Evolutionary conservation across 2,797 vertebrate genomes (phyloP), one percentile per base, ranked within the genome.

Genomic region (Spea hammondii): DNA sequence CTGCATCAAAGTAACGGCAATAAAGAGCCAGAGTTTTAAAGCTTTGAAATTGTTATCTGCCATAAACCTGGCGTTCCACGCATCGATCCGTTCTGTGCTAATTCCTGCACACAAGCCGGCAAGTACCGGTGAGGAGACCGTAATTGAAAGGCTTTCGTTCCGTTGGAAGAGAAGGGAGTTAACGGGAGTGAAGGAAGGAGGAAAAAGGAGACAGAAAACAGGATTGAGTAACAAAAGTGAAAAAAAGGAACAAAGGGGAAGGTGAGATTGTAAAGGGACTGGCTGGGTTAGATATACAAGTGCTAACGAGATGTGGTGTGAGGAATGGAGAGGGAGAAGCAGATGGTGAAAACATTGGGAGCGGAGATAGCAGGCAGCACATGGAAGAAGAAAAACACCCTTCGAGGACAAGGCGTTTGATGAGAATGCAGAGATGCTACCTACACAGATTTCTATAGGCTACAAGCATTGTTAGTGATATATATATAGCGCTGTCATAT

Each of bases 291-390:
- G 74, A 59, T 12, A 54, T 59, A 8, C 44, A 72, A 72, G 79
- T 81, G 79, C 69, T 77, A 81, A 81, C 74, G 14, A 81, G 74
- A 81, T 81, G 79, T 81, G 74, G 79, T 10, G 70, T 81, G 74
- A 32, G 60, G 69, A 65, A 72, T 32, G 13, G 8, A 60, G 65
- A 51, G 70, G 60, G 70, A 68, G 66, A 46, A 59, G 72, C 72
- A 53, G 64, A 66, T 67, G 62, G 69, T 68, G 69, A 67, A 74
- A 62, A 70, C 8, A 53, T 13, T 60, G 64, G 47, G 8, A 60
- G 74, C 69, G 51, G 70, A 81, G 70, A 32, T 32, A 32, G 13
- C 13, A 64, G 65, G n/a, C 13, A 72, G 60, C 45, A 13, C 12
- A 12, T 48, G 47, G 45, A 14, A 8, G 5, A 7, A 4, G 11